Conservation (phyloP, 2,113 vertebrate species). For the Cebus imitator region DNA sequence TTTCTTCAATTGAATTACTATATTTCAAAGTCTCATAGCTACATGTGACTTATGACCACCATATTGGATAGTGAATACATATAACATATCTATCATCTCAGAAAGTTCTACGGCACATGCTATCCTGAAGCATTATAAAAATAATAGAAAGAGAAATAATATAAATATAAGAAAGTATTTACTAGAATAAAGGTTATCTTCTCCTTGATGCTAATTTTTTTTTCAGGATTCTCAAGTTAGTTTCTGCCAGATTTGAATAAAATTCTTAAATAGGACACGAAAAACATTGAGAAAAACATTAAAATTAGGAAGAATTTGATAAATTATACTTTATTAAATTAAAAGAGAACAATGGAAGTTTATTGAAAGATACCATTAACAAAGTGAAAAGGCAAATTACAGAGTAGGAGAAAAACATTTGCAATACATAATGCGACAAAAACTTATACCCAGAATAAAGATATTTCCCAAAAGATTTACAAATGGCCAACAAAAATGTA, state of each 20-base stretch:
- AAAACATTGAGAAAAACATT: background rate
- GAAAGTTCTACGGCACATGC: background rate
- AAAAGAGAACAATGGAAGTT: background rate
- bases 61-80: background rate
- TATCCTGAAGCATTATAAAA: background rate
- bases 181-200: background rate
- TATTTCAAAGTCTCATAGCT: background rate
- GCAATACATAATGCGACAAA: background rate
- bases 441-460: background rate
- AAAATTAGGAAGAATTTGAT: background rate
- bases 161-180: background rate
- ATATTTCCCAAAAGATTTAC: background rate
- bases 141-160: background rate
- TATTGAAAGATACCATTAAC: background rate
- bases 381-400: background rate
- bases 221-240: background rate
- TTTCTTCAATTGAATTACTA: background rate
- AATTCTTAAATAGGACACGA: background rate
- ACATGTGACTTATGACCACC: background rate
- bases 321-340: background rate
- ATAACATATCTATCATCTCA: background rate
- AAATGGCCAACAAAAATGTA: no score
- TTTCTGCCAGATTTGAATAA: background rate
- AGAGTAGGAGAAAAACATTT: background rate
- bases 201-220: background rate